Conservation (phyloP, 2,113 vertebrate species). For the Tor tambroides region DNA sequence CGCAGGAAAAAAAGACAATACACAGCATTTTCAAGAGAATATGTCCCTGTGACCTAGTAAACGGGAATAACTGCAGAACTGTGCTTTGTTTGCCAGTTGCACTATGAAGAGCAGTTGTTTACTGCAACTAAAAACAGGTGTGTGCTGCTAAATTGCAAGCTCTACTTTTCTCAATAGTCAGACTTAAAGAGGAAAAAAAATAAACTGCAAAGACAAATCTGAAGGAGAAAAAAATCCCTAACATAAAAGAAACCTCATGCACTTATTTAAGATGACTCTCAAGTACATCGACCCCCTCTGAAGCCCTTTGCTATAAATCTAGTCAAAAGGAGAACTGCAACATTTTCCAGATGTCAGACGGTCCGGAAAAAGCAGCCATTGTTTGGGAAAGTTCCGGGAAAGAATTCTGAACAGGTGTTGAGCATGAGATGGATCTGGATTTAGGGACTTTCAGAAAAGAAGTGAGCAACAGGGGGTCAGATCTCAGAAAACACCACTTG, state of each 20-base stretch:
- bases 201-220: conserved; percentile 5
- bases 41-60: conserved; percentile 44
- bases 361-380: conserved; percentile 64
- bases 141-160: background rate
- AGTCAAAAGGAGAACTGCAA: conserved; percentile 48
- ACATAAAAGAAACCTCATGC: background rate
- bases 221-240: conserved; percentile 24
- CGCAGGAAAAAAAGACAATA: conserved; percentile 63
- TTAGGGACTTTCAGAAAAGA: conserved; percentile 44
- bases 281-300: conserved; percentile 39
- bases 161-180: background rate
- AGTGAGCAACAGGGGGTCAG: background rate
- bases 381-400: conserved; percentile 65
- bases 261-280: conserved; percentile 10
- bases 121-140: conserved; percentile 14
- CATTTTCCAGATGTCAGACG: conserved; percentile 74
- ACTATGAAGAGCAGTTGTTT: background rate
- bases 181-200: background rate
- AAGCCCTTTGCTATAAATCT: conserved; percentile 65
- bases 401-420: conserved; percentile 75
- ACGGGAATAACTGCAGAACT: conserved; percentile 27
- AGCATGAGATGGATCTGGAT: conserved; percentile 19
- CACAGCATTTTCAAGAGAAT: conserved; percentile 56
- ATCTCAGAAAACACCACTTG: background rate
- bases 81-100: conserved; percentile 20